phyloP scores from a whole-genome alignment of 1,140 invertebrate species.

The Drosophila kanapiae region DNA sequence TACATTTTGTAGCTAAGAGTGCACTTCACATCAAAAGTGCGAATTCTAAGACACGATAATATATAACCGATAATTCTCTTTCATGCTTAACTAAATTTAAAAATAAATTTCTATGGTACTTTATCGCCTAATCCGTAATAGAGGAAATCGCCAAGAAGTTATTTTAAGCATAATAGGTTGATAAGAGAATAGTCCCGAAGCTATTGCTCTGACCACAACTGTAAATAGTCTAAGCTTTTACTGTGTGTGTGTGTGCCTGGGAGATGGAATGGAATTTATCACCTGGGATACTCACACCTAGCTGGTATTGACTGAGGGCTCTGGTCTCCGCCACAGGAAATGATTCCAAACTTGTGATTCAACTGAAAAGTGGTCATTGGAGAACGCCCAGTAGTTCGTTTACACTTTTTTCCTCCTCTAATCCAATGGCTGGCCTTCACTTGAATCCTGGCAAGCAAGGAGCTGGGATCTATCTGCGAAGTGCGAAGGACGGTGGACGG shows the following conservation, averaged over 20 bases:
- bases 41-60: not conserved
- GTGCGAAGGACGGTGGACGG: slow-evolving; percentile 18
- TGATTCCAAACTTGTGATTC: not conserved
- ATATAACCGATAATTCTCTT: not conserved
- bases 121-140: not conserved
- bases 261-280: slow-evolving; percentile 11
- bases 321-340: not conserved
- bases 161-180: not conserved
- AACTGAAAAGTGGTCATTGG: slow-evolving; percentile 10
- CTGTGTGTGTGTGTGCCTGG: not conserved
- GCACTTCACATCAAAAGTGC: not conserved
- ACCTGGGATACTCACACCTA: slow-evolving; percentile 32
- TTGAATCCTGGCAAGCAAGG: slow-evolving; percentile 48
- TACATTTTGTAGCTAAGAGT: not conserved
- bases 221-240: not conserved
- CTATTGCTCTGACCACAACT: not conserved
- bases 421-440: slow-evolving; percentile 14
- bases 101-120: not conserved
- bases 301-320: slow-evolving; percentile 9
- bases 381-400: slow-evolving; percentile 12
- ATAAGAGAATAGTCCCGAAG: not conserved
- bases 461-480: slow-evolving; percentile 11
- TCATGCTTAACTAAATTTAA: not conserved
- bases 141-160: not conserved
- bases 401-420: slow-evolving; percentile 20